A percentile compares a stretch with the other conserved stretches of the same genome.
These are phyloP conservation scores for Antechinus stuartii DNA, from an alignment of 2,113 vertebrate genomes.

Conservation along the genomic window DNA sequence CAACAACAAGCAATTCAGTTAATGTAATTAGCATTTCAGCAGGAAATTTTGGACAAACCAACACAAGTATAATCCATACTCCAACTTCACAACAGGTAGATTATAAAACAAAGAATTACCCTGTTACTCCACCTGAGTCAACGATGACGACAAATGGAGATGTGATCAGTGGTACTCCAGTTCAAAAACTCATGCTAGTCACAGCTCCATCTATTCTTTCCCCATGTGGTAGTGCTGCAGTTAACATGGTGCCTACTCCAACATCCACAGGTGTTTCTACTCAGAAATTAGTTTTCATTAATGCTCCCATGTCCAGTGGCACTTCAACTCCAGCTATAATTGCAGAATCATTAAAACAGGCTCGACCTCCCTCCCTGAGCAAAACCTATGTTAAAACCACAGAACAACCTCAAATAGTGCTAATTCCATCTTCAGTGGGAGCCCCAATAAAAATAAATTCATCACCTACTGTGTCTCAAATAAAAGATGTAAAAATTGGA, in stretches of 20 bases:
- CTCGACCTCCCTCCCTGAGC: slow-evolving; percentile 75
- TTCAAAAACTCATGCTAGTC: slow-evolving; percentile 91
- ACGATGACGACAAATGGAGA: slow-evolving; percentile 79
- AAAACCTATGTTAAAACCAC: slow-evolving; percentile 82
- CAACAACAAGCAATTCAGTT: slow-evolving; percentile 77
- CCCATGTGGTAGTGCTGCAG: slow-evolving; percentile 79
- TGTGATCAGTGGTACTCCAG: slow-evolving; percentile 76
- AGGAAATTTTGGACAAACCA: slow-evolving; percentile 78
- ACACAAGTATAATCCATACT: slow-evolving; percentile 71
- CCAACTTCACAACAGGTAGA: slow-evolving; percentile 78
- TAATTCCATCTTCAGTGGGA: slow-evolving; percentile 85
- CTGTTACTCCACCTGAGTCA: slow-evolving; percentile 75
- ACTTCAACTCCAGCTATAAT: slow-evolving; percentile 75
- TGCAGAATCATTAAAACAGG: slow-evolving; percentile 82
- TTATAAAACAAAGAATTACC: slow-evolving; percentile 73
- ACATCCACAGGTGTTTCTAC: slow-evolving; percentile 78
- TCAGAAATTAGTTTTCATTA: slow-evolving; percentile 91
- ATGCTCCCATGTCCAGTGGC: slow-evolving; percentile 83
- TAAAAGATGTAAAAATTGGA: slow-evolving; percentile 89
- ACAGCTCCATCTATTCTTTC: slow-evolving; percentile 85
- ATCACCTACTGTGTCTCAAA: slow-evolving; percentile 86
- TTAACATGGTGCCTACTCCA: slow-evolving; percentile 80
- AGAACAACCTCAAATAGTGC: slow-evolving; percentile 86
- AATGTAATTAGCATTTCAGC: slow-evolving; percentile 76
- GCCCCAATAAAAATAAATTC: slow-evolving; percentile 84